These are phyloP conservation scores for Acrobeloides nanus DNA, from an alignment of 2,888 invertebrate genomes.

Conservation along the genomic window DNA sequence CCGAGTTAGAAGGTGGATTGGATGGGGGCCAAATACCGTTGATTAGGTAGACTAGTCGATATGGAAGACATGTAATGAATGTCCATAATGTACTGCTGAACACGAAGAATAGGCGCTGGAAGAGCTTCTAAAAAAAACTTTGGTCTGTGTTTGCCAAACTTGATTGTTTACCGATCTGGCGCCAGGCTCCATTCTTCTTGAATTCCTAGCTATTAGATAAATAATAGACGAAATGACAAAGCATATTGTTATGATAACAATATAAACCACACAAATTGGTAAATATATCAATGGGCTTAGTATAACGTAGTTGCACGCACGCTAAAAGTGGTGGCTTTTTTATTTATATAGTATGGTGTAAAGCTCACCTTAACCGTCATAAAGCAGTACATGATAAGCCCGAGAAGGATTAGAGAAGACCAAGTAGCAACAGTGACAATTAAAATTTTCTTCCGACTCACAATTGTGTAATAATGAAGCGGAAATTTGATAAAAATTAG, in stretches of 20 bases:
- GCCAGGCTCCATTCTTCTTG: constrained; percentile 35
- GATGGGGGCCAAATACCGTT: constrained; percentile 19
- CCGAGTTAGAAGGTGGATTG: background rate
- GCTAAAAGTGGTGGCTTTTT: constrained; percentile 18
- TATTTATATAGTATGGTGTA: constrained; percentile 6
- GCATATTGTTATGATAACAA: constrained; percentile 43
- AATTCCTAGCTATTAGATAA: constrained; percentile 47
- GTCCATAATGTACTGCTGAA: constrained; percentile 52
- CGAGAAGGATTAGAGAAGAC: constrained; percentile 30
- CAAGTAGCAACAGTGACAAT: constrained; percentile 37
- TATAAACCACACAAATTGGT: constrained; percentile 35
- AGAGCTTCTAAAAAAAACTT: constrained; percentile 36
- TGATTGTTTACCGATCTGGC: constrained; percentile 38
- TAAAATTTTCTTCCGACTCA: constrained; percentile 33
- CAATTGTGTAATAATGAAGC: constrained; percentile 47
- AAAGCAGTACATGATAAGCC: constrained; percentile 27
- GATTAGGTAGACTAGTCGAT: constrained; percentile 42
- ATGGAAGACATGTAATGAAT: constrained; percentile 49
- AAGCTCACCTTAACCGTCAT: constrained; percentile 31
- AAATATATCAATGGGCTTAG: constrained; percentile 24
- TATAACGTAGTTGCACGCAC: constrained; percentile 24
- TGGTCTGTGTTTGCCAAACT: too few species aligned
- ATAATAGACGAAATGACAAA: constrained; percentile 46
- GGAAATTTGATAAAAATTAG: constrained; percentile 50
- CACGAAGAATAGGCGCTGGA: constrained; percentile 49